Conservation (phyloP, 2,797 vertebrate genomes). For the Graptemys geographica region DNA sequence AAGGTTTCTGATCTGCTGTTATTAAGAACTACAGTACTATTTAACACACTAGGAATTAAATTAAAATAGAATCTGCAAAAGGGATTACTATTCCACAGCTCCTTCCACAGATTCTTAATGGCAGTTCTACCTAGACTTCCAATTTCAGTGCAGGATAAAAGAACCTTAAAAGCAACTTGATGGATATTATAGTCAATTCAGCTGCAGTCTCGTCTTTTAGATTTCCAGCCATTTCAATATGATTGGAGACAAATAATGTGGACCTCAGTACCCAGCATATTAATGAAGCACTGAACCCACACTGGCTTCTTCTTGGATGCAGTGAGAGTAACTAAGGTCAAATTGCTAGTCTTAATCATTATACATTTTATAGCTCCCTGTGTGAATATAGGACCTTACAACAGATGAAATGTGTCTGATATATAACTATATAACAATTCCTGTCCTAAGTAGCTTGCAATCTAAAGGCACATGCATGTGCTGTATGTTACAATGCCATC, state of each 20-base stretch:
- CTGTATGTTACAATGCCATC: neutral
- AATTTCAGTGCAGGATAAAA: slow-evolving; percentile 2
- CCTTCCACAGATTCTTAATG: slow-evolving; percentile 27
- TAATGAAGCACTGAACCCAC: neutral
- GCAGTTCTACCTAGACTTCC: slow-evolving; percentile 4
- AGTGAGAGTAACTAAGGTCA: neutral
- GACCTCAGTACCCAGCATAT: neutral
- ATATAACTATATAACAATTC: neutral
- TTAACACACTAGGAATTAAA: slow-evolving; percentile 32
- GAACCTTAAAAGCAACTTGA: slow-evolving; percentile 6
- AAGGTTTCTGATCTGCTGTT: slow-evolving; percentile 1
- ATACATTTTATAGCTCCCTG: neutral
- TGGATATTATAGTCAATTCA: neutral
- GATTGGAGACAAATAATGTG: slow-evolving; percentile 9
- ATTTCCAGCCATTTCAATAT: neutral
- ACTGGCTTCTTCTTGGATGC: fast-evolving
- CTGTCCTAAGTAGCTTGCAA: neutral
- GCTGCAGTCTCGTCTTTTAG: neutral
- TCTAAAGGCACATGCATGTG: neutral
- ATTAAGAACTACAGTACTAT: neutral
- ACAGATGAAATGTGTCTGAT: neutral
- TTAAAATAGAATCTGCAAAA: slow-evolving; percentile 35
- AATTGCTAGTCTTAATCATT: neutral
- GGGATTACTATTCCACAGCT: slow-evolving; percentile 40
- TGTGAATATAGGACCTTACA: neutral